Conservation (phyloP, 2,888 invertebrate genomes). For the Psylliodes chrysocephalus region DNA sequence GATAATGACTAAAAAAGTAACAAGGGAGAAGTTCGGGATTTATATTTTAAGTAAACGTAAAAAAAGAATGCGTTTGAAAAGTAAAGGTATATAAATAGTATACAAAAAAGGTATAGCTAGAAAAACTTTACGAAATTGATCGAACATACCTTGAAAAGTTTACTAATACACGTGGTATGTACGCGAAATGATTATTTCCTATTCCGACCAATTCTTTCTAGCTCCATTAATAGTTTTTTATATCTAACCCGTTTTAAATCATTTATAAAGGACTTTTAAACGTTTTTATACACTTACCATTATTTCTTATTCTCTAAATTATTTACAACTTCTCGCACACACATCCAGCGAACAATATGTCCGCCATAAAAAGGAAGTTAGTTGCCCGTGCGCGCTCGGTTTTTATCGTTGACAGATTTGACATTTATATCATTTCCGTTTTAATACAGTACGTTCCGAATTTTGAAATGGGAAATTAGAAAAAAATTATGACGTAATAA, state of each 20-base stretch:
- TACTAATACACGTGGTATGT: slow-evolving; percentile 5
- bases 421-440: slow-evolving; percentile 14
- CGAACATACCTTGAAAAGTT: background rate
- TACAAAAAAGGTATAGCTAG: background rate
- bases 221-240: slow-evolving; percentile 1
- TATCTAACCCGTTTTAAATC: slow-evolving; percentile 1
- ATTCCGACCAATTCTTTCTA: background rate
- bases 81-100: background rate
- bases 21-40: background rate
- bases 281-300: slow-evolving; percentile 55
- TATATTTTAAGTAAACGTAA: background rate
- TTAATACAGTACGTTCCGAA: slow-evolving; percentile 4
- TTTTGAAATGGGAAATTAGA: no score
- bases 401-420: slow-evolving; percentile 11
- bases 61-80: background rate
- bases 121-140: no score
- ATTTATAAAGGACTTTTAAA: slow-evolving; percentile 2
- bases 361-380: slow-evolving; percentile 62
- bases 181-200: no score
- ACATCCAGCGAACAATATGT: slow-evolving; percentile 60
- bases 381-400: background rate
- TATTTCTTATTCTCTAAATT: slow-evolving; percentile 49
- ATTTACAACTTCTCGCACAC: slow-evolving; percentile 49
- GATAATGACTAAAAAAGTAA: slow-evolving; percentile 77
- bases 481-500: background rate